Base-by-base conservation (phyloP, 2,888 invertebrate genomes). In the Cerastis rubricosa region DNA sequence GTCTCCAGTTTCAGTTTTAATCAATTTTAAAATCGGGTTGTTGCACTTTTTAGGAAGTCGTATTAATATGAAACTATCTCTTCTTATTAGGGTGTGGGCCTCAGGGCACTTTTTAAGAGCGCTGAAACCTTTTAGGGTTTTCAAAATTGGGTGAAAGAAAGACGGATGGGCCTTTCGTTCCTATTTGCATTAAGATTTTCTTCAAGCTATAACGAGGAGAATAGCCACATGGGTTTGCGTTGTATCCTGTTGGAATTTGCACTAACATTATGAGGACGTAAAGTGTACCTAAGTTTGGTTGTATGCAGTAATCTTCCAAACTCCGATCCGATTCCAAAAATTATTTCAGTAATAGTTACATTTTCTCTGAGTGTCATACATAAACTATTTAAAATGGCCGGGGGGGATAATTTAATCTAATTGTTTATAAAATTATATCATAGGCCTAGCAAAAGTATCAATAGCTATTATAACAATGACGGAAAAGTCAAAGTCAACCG, bases 11-110 rank as follows among this genome's bases (percentile, higher is more conserved):
- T 68, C 73, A 11, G 61, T 76, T 45, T 43, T 80, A 75, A 77
- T 86, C 71, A 75, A 74, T 83, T 84, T 78, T 65, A 75, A 87
- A 84, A 85, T 88, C 81, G 45, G 81, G 74, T 85, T 87, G 85
- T 72, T 87, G 85, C 85, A 85, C 82, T 85, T 87, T 88, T 89
- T 88, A 83, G 86, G 89, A 82, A 85, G 80, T 80, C 49, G 77
- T 78, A 81, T 88, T 85, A 83, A 83, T 87, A 79, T 71, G 85
- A 71, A 87, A 87, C 86, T 85, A 88, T 88, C 83, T 87, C 84
- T 72, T 71, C 85, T 83, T 88, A 80, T 85, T 85, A 81, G 89
- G 87, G 83, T 69, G 74, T 78, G 22, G 70, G 84, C 89, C 86
- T 71, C 66, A 73, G 86, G 89, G 85, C 76, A 73, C 61, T 80